Conservation (phyloP, 1,140 invertebrate genomes). For the Drosophila tropicalis region DNA sequence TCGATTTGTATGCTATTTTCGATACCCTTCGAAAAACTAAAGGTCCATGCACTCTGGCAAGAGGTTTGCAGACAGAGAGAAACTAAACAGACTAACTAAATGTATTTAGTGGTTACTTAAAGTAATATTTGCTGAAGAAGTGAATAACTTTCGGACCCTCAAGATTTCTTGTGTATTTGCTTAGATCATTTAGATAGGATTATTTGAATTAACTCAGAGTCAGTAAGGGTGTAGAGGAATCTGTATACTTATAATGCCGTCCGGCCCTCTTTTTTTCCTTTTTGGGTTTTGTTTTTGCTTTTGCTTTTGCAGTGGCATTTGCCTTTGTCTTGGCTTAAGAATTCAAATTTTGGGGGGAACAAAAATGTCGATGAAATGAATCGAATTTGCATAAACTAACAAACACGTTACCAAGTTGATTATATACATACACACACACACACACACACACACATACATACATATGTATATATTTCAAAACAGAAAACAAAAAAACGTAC, state of each 20-base stretch:
- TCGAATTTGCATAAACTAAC: conserved; percentile 31
- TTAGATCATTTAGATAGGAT: too few relatives aligned
- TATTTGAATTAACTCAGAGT: too few relatives aligned
- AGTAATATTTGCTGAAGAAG: too few relatives aligned
- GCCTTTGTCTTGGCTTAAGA: conserved; percentile 17
- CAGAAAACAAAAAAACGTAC: conserved; percentile 10
- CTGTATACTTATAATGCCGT: neutral
- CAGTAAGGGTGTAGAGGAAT: neutral
- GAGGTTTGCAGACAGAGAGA: neutral
- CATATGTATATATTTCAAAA: conserved; percentile 1
- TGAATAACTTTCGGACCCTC: too few relatives aligned
- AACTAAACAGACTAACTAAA: too few relatives aligned
- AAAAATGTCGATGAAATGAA: conserved; percentile 21
- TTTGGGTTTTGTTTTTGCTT: conserved; percentile 13
- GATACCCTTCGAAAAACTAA: neutral
- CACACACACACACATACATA: neutral
- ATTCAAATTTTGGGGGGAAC: conserved; percentile 15
- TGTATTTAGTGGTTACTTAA: too few relatives aligned
- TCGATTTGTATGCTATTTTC: conserved; percentile 14
- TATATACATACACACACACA: conserved; percentile 28
- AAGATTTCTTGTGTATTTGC: too few relatives aligned
- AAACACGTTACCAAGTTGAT: conserved; percentile 48
- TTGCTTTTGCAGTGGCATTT: conserved; percentile 38
- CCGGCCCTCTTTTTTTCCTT: neutral
- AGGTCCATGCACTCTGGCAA: neutral